Evolutionary conservation across 2,113 vertebrate species (phyloP).

Genomic region (Cyanoramphus novaezelandiae): DNA sequence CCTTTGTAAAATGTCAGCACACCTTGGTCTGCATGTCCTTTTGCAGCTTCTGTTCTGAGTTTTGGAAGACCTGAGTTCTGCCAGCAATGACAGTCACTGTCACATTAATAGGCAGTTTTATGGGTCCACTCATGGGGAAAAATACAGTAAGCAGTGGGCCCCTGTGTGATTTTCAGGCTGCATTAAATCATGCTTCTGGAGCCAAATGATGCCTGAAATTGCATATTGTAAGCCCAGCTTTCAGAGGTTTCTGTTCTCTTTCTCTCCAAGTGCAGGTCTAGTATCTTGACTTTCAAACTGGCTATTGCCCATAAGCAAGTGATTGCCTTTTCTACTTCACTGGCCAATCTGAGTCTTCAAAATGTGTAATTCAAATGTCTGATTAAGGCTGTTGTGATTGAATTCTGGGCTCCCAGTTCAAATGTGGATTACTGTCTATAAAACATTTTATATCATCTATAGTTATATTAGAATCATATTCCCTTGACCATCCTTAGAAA

Average conservation of each 20-base stretch:
- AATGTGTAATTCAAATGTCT: not conserved
- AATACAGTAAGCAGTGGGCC: not conserved
- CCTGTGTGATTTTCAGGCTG: not conserved
- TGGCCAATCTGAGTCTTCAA: not conserved
- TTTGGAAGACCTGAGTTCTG: not conserved
- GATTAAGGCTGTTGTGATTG: not conserved
- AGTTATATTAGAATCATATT: constrained; percentile 60
- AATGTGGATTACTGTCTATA: constrained; percentile 20
- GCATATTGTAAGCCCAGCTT: not conserved
- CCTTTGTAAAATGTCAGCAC: not conserved
- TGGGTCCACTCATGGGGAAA: not conserved
- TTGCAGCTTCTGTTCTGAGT: not conserved
- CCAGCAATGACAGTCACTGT: not conserved
- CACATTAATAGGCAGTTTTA: not conserved
- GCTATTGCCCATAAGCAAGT: not conserved
- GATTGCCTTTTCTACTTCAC: not conserved
- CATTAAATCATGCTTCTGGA: not conserved
- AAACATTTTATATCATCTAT: constrained; percentile 49
- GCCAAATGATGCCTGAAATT: not conserved
- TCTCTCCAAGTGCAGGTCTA: not conserved
- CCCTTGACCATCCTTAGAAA: constrained; percentile 45
- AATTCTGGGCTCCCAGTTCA: constrained; percentile 38
- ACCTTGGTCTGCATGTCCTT: not conserved
- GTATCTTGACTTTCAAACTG: not conserved
- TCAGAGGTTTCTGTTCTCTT: not conserved